Evolutionary conservation across 2,888 invertebrate species (phyloP).

Genomic region (Aporophyla lueneburgensis): DNA sequence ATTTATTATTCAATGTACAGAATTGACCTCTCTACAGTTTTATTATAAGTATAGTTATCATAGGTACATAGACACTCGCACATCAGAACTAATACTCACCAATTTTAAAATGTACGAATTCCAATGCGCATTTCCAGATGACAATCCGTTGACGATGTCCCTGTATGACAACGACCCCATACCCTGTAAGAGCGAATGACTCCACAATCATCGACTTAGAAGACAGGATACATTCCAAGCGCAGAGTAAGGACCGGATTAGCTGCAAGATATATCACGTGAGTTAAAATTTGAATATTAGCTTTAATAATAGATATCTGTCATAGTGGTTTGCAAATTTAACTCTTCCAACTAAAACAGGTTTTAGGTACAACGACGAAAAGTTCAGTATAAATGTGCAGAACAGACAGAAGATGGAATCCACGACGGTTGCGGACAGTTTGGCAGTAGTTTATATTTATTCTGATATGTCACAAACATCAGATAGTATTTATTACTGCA

Average conservation of each 20-base stretch:
- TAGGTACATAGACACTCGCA: background rate
- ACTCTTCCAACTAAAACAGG: background rate
- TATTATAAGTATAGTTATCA: too few relatives aligned
- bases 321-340: background rate
- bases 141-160: slow-evolving; percentile 93
- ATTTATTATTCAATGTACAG: too few relatives aligned
- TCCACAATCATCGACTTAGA: slow-evolving; percentile 96
- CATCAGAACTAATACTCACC: background rate
- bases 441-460: background rate
- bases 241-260: slow-evolving; percentile 95
- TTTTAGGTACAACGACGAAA: background rate
- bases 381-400: background rate
- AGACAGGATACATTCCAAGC: slow-evolving; percentile 95
- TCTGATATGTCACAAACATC: background rate
- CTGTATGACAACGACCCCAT: slow-evolving; percentile 94
- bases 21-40: too few relatives aligned
- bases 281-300: slow-evolving; percentile 68
- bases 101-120: slow-evolving; percentile 93
- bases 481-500: background rate
- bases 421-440: background rate
- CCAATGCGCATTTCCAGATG: slow-evolving; percentile 93
- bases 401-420: background rate
- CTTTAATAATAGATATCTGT: background rate
- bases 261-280: slow-evolving; percentile 93
- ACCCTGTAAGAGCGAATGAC: slow-evolving; percentile 94